phyloP scores from a whole-genome alignment of 1,140 invertebrate species.

The Neodiprion lecontei region DNA sequence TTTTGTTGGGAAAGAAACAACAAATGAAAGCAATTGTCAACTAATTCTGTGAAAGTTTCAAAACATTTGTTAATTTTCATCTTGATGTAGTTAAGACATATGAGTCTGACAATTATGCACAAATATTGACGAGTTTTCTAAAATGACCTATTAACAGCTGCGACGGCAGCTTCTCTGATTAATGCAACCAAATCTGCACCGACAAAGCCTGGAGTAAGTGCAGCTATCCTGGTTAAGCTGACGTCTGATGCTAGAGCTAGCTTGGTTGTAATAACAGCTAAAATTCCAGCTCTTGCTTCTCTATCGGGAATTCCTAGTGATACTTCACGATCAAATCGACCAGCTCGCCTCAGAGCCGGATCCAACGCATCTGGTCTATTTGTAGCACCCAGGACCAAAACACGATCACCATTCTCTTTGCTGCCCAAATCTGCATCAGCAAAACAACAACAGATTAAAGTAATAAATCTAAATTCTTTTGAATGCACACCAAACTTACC shows the following conservation, averaged over 20 bases:
- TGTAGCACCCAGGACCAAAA: slow-evolving; percentile 94
- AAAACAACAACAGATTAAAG: slow-evolving; percentile 17
- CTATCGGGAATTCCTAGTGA: slow-evolving; percentile 92
- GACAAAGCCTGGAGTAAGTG: slow-evolving; percentile 94
- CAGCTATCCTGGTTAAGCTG: slow-evolving; percentile 76
- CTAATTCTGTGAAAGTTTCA: background rate
- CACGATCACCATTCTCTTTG: slow-evolving; percentile 70
- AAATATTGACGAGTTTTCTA: background rate
- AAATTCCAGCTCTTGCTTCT: slow-evolving; percentile 76
- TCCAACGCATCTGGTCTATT: slow-evolving; percentile 93
- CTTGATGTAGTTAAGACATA: too few species aligned
- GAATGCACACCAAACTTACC: slow-evolving; percentile 56
- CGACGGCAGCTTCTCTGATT: slow-evolving; percentile 84
- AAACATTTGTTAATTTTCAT: background rate
- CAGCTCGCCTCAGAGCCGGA: slow-evolving; percentile 88
- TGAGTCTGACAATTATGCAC: background rate
- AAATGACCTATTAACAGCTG: slow-evolving; percentile 76
- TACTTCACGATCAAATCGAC: slow-evolving; percentile 93
- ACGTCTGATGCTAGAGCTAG: slow-evolving; percentile 75
- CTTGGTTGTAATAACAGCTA: slow-evolving; percentile 73
- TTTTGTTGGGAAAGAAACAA: background rate
- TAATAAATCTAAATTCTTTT: slow-evolving; percentile 19
- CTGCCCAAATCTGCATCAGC: slow-evolving; percentile 62
- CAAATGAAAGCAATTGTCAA: too few species aligned
- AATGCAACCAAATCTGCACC: slow-evolving; percentile 92